Evolutionary conservation across 2,113 vertebrate genomes (phyloP).

Genomic region (Neogale vison): DNA sequence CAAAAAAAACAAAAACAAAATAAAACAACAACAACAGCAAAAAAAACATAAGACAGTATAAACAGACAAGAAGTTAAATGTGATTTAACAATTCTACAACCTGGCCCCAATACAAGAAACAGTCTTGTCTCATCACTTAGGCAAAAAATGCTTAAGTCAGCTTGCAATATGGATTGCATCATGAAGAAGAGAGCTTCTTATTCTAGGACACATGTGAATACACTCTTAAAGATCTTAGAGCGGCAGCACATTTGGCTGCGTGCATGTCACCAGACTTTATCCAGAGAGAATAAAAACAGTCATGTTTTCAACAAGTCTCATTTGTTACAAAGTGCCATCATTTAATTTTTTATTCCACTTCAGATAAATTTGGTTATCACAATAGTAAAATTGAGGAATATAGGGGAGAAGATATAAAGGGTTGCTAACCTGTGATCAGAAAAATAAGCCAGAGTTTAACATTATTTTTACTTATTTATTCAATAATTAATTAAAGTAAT

Average conservation of each 20-base stretch:
- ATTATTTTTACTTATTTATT: background rate
- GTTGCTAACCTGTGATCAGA: background rate
- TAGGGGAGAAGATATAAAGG: background rate
- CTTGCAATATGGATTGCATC: background rate
- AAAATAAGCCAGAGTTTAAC: background rate
- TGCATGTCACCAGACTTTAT: background rate
- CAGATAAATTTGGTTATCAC: background rate
- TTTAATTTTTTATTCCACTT: background rate
- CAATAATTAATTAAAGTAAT: background rate
- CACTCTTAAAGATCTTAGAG: background rate
- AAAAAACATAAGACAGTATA: background rate
- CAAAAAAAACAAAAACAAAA: background rate
- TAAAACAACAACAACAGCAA: too few species aligned
- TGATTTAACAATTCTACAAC: background rate
- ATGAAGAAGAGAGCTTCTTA: background rate
- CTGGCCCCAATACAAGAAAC: background rate
- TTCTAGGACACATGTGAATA: background rate
- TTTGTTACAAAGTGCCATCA: background rate
- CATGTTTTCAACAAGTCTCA: background rate
- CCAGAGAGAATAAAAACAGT: background rate
- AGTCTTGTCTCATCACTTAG: background rate
- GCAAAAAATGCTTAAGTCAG: background rate
- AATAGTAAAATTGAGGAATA: background rate
- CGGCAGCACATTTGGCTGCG: background rate
- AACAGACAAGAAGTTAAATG: background rate